These are phyloP conservation scores for Mactra quadrangularis DNA, from an alignment of 1,140 invertebrate genomes.

Conservation along the genomic window DNA sequence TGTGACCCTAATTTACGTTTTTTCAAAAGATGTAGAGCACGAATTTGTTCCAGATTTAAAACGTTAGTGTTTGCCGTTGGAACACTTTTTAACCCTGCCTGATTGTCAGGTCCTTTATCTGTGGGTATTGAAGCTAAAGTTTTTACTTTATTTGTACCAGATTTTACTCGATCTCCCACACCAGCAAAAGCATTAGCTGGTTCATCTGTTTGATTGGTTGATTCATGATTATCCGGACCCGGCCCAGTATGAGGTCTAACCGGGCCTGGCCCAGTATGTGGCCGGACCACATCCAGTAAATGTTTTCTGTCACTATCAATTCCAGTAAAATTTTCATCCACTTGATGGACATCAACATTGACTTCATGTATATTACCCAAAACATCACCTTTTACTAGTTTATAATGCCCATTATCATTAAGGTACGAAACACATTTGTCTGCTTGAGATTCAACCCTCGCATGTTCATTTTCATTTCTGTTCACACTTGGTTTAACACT, in stretches of 20 bases:
- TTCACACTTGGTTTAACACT: no score
- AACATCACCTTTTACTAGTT: slow-evolving; percentile 4
- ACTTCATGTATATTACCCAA: slow-evolving; percentile 3
- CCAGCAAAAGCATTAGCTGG: slow-evolving; percentile 4
- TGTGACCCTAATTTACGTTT: slow-evolving; percentile 37
- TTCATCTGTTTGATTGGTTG: neutral
- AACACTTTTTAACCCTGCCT: neutral
- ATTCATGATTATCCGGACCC: neutral
- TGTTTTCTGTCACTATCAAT: no score
- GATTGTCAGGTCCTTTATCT: neutral
- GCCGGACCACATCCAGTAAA: neutral
- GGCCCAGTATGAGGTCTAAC: slow-evolving; percentile 22
- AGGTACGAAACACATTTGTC: no score
- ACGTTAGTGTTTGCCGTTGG: neutral
- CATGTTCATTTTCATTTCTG: no score
- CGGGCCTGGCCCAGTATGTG: slow-evolving; percentile 19
- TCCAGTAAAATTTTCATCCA: no score
- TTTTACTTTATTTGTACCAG: slow-evolving; percentile 10
- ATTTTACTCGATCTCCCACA: neutral
- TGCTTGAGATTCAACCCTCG: no score
- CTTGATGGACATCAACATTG: neutral
- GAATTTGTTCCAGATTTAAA: neutral
- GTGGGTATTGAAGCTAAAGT: slow-evolving; percentile 6
- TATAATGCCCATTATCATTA: no score
- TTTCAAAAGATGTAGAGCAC: neutral